phyloP scores from a whole-genome alignment of 2,888 invertebrate genomes.

The Poecilus cupreus region DNA sequence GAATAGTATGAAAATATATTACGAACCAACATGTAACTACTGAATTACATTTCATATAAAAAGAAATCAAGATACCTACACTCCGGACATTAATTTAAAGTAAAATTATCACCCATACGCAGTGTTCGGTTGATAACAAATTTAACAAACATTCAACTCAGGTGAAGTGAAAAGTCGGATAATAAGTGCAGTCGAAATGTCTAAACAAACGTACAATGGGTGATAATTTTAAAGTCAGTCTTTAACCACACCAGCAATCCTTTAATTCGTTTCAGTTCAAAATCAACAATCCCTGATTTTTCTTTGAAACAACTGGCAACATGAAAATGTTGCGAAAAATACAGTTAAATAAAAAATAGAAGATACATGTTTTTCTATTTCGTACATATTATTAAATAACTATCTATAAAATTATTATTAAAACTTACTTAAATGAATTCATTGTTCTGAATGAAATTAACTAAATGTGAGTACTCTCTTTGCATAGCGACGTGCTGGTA shows the following conservation, averaged over 20 bases:
- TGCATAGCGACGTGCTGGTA: constrained; percentile 41
- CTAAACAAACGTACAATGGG: constrained; percentile 29
- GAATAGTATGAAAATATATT: constrained; percentile 50
- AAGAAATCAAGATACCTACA: constrained; percentile 40
- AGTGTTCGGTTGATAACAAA: constrained; percentile 24
- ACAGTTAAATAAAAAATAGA: constrained; percentile 39
- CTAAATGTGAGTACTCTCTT: constrained; percentile 29
- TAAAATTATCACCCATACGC: constrained; percentile 50
- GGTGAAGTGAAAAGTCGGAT: constrained; percentile 13
- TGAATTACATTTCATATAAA: constrained; percentile 37
- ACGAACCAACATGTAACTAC: constrained; percentile 40
- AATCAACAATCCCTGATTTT: constrained; percentile 39
- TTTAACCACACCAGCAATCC: constrained; percentile 56
- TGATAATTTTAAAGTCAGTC: constrained; percentile 54
- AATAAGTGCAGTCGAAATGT: constrained; percentile 38
- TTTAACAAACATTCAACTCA: constrained; percentile 29
- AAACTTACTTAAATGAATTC: constrained; percentile 17
- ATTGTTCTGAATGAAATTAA: constrained; percentile 35
- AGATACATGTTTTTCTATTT: constrained; percentile 38
- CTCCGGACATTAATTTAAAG: constrained; percentile 41
- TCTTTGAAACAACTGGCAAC: constrained; percentile 29
- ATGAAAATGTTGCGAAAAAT: constrained; percentile 18
- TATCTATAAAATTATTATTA: constrained; percentile 28
- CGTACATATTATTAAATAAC: constrained; percentile 40
- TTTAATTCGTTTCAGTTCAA: constrained; percentile 45